Base-by-base conservation (phyloP, 2,797 vertebrate species). In the Carapus acus region DNA sequence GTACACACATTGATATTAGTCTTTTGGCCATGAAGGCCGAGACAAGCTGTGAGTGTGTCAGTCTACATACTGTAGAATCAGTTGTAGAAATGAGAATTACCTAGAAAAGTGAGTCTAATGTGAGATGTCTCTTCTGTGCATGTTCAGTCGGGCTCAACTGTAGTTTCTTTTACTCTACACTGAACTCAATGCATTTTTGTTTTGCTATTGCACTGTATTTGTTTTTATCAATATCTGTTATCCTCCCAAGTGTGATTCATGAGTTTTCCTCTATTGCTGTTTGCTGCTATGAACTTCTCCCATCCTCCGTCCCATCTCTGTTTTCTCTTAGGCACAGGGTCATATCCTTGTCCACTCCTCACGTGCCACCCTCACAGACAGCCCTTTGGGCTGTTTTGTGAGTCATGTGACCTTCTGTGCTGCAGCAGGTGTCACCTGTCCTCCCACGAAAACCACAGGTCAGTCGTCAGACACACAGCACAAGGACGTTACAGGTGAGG, bases 361-460 rank as follows among this genome's bases (percentile, higher is more conserved):
- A 83, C 80, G 79, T 90, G 89, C 84, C 86, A 84, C 54, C 80
- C 85, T 68, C 89, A 90, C 76, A 84, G 86, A 84, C 87, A 89
- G 84, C 85, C 86, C 78, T 85, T 90, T 84, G 87, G 89, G 73
- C 85, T 90, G 73, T 87, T 89, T 81, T 90, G 89, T 68, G 88
- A 90, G 81, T 88, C 88, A 71, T 90, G 89, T 77, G 87, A 90
- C 84, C 87, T 90, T 71, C 82, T 90, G 83, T 87, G 88, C 86
- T 90, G 89, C 61, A 89, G 83, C 86, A 88, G 86, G 86, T 90
- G 89, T 83, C 89, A 90, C 83, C 86, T 90, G 85, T 88, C 88
- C 71, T 74, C 86, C 72, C 89, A 90, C 84, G 88, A 87, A 84
- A 88, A 88, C 78, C 89, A 90, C 85, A 88, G 87, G 89, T 90